Conservation (phyloP, 2,797 vertebrate species). For the Intellagama lesueurii region DNA sequence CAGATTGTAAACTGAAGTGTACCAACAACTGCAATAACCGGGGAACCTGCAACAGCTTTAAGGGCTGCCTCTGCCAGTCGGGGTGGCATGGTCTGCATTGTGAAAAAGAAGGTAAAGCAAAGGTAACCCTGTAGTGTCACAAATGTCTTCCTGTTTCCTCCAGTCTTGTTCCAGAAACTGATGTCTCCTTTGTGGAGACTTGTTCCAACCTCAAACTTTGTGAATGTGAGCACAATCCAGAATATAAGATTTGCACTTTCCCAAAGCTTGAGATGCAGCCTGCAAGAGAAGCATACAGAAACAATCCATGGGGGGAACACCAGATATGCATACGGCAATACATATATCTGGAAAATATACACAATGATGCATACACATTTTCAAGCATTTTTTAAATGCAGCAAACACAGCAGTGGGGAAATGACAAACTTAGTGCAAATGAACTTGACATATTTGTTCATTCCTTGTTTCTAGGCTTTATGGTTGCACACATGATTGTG, state of each 20-base stretch:
- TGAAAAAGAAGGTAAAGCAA: conserved; percentile 87
- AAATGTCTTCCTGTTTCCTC: background rate
- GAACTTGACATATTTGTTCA: background rate
- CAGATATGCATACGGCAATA: no score
- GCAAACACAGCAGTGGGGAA: background rate
- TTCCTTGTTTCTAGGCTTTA: background rate
- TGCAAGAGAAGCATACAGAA: no score
- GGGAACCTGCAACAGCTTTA: conserved; percentile 84
- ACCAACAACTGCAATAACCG: conserved; percentile 74
- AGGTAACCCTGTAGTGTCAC: conserved; percentile 75
- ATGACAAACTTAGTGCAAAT: background rate
- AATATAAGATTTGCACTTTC: no score
- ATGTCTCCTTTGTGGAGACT: background rate
- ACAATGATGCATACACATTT: no score
- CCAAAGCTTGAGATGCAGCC: no score
- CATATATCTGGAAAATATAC: no score
- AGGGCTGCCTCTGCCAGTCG: conserved; percentile 82
- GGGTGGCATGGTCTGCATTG: conserved; percentile 83
- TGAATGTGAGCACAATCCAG: no score
- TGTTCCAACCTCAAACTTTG: background rate
- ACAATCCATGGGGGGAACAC: no score
- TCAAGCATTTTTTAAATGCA: no score
- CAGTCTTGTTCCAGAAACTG: background rate
- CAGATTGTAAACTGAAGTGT: conserved; percentile 85
- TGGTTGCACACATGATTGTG: background rate